phyloP scores from a whole-genome alignment of 1,140 invertebrate species.

The Diorhabda carinulata region DNA sequence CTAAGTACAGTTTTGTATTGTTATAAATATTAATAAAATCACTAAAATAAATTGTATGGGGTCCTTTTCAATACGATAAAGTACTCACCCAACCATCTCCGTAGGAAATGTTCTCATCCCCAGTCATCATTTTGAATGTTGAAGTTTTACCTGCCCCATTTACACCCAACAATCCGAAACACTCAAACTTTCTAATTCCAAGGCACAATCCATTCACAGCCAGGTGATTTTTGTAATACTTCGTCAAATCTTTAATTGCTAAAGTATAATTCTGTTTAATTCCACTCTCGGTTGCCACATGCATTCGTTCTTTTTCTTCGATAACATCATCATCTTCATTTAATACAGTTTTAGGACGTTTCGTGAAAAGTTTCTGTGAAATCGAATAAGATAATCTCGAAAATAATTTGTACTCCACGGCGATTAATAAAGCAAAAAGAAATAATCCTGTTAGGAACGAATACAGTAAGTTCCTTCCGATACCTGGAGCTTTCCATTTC shows the following conservation, averaged over 20 bases:
- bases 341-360: conserved; percentile 18
- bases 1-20: too few species aligned
- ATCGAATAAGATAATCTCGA: conserved; percentile 44
- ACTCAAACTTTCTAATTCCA: conserved; percentile 60
- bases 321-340: conserved; percentile 51
- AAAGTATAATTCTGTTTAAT: conserved; percentile 44
- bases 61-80: too few species aligned
- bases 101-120: conserved; percentile 60
- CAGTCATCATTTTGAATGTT: conserved; percentile 87
- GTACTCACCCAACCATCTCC: conserved; percentile 41
- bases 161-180: conserved; percentile 85
- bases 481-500: conserved; percentile 51
- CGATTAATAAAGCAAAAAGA: conserved; percentile 47
- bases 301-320: conserved; percentile 47
- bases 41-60: too few species aligned
- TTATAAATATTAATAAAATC: too few species aligned
- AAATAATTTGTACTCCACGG: conserved; percentile 51
- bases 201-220: conserved; percentile 73
- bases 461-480: conserved; percentile 48
- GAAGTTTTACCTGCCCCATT: conserved; percentile 79
- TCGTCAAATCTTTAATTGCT: conserved; percentile 56
- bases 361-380: conserved; percentile 21
- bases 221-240: conserved; percentile 63
- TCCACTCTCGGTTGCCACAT: conserved; percentile 28
- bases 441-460: conserved; percentile 44